Percentiles rank a stretch among this genome's conserved stretches.
phyloP scores from a whole-genome alignment of 2,888 invertebrate genomes.

The Boloria euphrosyne region DNA sequence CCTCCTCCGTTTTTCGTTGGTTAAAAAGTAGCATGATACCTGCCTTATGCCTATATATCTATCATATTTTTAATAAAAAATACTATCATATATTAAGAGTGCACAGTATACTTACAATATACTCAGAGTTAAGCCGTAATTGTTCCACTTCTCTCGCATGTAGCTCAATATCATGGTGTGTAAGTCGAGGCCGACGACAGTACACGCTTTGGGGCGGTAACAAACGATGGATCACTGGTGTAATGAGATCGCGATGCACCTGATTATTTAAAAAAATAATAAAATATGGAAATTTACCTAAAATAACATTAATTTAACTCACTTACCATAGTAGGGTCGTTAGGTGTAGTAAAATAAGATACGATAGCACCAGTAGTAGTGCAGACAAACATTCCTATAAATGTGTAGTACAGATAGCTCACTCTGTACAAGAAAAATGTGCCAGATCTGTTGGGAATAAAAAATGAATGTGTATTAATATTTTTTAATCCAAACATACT shows the following conservation, averaged over 20 bases:
- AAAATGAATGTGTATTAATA: not conserved
- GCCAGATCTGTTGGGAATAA: slow-evolving; percentile 65
- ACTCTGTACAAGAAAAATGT: slow-evolving; percentile 86
- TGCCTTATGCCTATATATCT: too few species aligned
- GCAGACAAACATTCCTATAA: slow-evolving; percentile 86
- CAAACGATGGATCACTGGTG: slow-evolving; percentile 84
- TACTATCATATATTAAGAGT: too few species aligned
- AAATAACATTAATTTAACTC: not conserved
- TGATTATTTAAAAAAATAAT: slow-evolving; percentile 36
- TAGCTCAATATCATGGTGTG: slow-evolving; percentile 65
- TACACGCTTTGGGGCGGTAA: slow-evolving; percentile 67
- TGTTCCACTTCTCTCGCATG: slow-evolving; percentile 60
- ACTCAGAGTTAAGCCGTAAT: slow-evolving; percentile 48
- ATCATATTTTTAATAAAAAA: too few species aligned
- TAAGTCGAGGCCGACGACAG: slow-evolving; percentile 65
- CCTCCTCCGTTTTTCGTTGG: too few species aligned
- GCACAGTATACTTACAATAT: slow-evolving; percentile 47
- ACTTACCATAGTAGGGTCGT: slow-evolving; percentile 80
- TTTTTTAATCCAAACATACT: too few species aligned
- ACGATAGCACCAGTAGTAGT: slow-evolving; percentile 85
- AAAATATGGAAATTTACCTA: not conserved
- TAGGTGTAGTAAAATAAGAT: slow-evolving; percentile 85
- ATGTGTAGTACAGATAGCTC: slow-evolving; percentile 90
- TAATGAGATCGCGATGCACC: slow-evolving; percentile 84
- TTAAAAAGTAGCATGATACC: too few species aligned